These are phyloP conservation scores for Dorcus hopei DNA, from an alignment of 2,888 invertebrate genomes.

Conservation along the genomic window DNA sequence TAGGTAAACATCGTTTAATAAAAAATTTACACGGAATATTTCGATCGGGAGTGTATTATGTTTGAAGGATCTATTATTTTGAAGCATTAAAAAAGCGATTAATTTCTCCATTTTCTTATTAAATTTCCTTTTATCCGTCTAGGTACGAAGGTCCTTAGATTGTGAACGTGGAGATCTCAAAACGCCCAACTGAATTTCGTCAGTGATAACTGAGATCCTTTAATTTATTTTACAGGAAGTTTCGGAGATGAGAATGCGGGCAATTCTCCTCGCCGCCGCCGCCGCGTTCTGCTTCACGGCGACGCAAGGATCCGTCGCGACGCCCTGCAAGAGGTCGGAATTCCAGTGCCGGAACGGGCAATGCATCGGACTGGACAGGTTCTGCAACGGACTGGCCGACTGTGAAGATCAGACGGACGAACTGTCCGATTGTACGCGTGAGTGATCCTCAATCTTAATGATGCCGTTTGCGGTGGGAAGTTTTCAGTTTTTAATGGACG, in stretches of 20 bases:
- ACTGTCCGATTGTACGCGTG: constrained; percentile 71
- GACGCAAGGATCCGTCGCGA: not conserved
- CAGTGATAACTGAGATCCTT: not conserved
- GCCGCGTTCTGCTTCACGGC: not conserved
- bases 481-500: too few relatives aligned
- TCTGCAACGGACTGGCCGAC: constrained; percentile 74
- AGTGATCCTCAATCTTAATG: constrained; percentile 47
- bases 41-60: too few relatives aligned
- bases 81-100: too few relatives aligned
- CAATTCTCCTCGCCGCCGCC: not conserved
- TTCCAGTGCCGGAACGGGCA: constrained; percentile 52
- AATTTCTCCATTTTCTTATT: too few relatives aligned
- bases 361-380: constrained; percentile 71
- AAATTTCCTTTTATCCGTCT: too few relatives aligned
- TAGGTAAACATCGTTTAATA: too few relatives aligned
- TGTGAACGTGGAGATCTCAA: too few relatives aligned
- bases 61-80: too few relatives aligned
- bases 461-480: too few relatives aligned
- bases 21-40: too few relatives aligned
- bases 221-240: not conserved
- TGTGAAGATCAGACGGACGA: constrained; percentile 79
- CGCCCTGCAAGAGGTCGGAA: constrained; percentile 47
- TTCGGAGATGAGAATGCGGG: constrained; percentile 1
- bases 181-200: too few relatives aligned
- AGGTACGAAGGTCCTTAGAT: too few relatives aligned